These are phyloP conservation scores for Agapornis canus DNA, from an alignment of 2,797 vertebrate genomes.

Conservation along the genomic window DNA sequence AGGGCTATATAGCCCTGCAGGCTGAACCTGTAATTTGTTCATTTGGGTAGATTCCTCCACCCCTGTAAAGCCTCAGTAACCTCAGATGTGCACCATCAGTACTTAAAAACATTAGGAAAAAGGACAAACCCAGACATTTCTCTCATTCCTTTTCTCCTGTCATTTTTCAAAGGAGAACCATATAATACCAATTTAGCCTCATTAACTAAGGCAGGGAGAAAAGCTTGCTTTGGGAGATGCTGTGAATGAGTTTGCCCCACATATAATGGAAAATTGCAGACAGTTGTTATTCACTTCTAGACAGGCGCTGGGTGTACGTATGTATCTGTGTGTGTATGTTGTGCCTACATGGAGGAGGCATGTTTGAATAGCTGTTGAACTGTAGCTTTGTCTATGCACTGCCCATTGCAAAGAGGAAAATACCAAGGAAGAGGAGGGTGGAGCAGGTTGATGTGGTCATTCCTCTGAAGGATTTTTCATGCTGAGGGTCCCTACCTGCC, in stretches of 20 bases:
- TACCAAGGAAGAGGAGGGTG: neutral
- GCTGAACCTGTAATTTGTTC: neutral
- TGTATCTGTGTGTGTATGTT: fast-evolving
- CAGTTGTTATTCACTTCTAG: neutral
- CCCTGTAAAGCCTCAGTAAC: neutral
- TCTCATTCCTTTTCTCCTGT: neutral
- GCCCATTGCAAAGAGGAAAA: neutral
- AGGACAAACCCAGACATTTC: neutral
- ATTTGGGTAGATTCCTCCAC: neutral
- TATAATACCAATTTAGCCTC: neutral
- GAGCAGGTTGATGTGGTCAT: neutral
- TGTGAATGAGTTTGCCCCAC: neutral
- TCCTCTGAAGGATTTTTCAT: neutral
- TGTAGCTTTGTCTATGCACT: neutral
- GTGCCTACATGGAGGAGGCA: neutral
- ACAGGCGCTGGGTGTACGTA: neutral
- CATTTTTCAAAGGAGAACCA: neutral
- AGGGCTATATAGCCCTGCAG: neutral
- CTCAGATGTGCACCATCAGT: neutral
- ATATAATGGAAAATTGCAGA: neutral
- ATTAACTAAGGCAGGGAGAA: neutral
- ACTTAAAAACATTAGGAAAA: neutral
- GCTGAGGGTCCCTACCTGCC: neutral
- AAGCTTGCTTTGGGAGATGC: neutral
- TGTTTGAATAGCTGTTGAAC: neutral